phyloP scores from a whole-genome alignment of 2,888 invertebrate genomes.

The Crematogaster levior region DNA sequence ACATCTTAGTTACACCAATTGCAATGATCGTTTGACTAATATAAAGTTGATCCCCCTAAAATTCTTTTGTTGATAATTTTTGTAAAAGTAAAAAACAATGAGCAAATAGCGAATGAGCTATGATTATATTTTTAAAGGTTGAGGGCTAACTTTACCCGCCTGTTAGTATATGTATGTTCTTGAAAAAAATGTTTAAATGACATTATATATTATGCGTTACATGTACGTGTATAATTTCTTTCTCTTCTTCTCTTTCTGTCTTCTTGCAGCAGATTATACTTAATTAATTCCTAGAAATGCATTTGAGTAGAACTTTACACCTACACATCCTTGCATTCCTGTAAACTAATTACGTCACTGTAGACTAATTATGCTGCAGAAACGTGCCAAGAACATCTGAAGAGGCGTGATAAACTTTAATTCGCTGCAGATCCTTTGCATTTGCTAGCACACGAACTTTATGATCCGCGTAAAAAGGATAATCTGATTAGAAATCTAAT shows the following conservation, averaged over 20 bases:
- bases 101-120: too few relatives aligned
- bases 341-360: background rate
- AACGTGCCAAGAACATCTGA: background rate
- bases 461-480: background rate
- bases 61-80: too few relatives aligned
- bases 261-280: background rate
- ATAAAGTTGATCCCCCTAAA: too few relatives aligned
- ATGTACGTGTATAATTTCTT: too few relatives aligned
- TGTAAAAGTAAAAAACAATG: too few relatives aligned
- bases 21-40: background rate
- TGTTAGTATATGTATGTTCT: too few relatives aligned
- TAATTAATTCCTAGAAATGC: background rate
- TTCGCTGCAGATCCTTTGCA: background rate
- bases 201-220: too few relatives aligned
- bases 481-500: background rate
- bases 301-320: background rate
- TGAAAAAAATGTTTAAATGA: too few relatives aligned
- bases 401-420: background rate
- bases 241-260: background rate
- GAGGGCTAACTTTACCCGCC: too few relatives aligned
- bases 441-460: background rate
- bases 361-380: background rate
- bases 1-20: background rate
- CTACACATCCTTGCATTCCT: slow-evolving; percentile 10
- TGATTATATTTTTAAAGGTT: too few relatives aligned